Percentiles rank a stretch among this genome's conserved stretches.
phyloP scores from a whole-genome alignment of 2,113 vertebrate genomes.

The Telmatochromis sp. region DNA sequence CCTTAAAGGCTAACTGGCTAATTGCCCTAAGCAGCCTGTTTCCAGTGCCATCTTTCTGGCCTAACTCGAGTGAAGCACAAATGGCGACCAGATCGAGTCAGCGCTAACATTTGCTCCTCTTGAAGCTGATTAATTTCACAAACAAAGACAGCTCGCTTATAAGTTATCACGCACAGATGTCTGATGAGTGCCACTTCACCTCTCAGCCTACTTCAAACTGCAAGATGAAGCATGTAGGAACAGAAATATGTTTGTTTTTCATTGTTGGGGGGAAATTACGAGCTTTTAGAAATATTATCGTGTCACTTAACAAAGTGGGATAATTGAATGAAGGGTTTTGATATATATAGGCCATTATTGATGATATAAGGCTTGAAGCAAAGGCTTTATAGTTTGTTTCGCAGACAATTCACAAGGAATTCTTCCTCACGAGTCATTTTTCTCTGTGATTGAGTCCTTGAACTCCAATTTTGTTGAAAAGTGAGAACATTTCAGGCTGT shows the following conservation, averaged over 20 bases:
- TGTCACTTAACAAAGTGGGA: background rate
- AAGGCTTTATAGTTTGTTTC: background rate
- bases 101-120: conserved; percentile 44
- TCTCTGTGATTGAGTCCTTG: background rate
- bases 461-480: background rate
- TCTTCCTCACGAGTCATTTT: background rate
- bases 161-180: conserved; percentile 47
- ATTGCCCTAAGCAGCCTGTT: conserved; percentile 42
- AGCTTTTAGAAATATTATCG: background rate
- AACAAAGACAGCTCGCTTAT: conserved; percentile 32
- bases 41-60: conserved; percentile 35
- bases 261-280: background rate
- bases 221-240: conserved; percentile 4
- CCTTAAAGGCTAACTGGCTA: conserved; percentile 66
- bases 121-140: conserved; percentile 49
- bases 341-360: background rate
- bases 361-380: background rate
- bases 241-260: background rate
- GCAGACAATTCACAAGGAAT: background rate
- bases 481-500: background rate
- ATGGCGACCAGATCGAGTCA: conserved; percentile 27
- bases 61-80: conserved; percentile 27
- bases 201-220: conserved; percentile 31
- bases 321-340: conserved; percentile 10
- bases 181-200: conserved; percentile 44